A percentile compares a stretch with the other conserved stretches of the same genome.
These are phyloP conservation scores for Rhopilema esculentum DNA, from an alignment of 30 jellyfish, hydroid and myxozoan species.

Conservation along the genomic window DNA sequence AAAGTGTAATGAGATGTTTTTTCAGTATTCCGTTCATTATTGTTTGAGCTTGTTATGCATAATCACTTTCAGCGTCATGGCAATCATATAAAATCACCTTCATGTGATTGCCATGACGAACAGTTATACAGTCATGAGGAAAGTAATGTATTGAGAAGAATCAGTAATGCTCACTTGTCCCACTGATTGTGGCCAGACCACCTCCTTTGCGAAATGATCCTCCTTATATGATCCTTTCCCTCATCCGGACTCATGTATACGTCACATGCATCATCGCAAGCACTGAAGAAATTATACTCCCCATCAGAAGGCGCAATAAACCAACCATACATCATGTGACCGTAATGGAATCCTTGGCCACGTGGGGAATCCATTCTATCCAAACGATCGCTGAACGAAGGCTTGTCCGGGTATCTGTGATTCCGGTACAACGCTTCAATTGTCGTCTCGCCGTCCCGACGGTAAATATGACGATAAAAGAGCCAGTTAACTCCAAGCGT, in stretches of 20 bases:
- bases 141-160: too few relatives aligned
- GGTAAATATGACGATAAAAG: constrained; percentile 68
- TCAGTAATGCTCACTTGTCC: constrained; percentile 84
- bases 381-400: constrained; percentile 44
- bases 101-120: not conserved
- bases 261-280: constrained; percentile 99
- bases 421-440: constrained; percentile 88
- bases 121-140: too few relatives aligned
- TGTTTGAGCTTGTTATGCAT: too few relatives aligned
- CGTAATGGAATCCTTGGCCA: constrained; percentile 77
- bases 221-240: constrained; percentile 91
- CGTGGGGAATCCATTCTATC: constrained; percentile 92
- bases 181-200: constrained; percentile 96
- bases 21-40: too few relatives aligned
- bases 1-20: too few relatives aligned
- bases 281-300: constrained; percentile 91
- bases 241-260: constrained; percentile 98
- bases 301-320: constrained; percentile 96
- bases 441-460: constrained; percentile 91
- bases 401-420: constrained; percentile 89
- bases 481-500: constrained; percentile 92
- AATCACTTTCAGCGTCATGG: too few relatives aligned
- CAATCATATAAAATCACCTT: too few relatives aligned
- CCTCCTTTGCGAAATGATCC: constrained; percentile 92
- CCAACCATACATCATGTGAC: constrained; percentile 99